phyloP scores from a whole-genome alignment of 2,113 vertebrate species.

The Chloropsis cyanopogon region DNA sequence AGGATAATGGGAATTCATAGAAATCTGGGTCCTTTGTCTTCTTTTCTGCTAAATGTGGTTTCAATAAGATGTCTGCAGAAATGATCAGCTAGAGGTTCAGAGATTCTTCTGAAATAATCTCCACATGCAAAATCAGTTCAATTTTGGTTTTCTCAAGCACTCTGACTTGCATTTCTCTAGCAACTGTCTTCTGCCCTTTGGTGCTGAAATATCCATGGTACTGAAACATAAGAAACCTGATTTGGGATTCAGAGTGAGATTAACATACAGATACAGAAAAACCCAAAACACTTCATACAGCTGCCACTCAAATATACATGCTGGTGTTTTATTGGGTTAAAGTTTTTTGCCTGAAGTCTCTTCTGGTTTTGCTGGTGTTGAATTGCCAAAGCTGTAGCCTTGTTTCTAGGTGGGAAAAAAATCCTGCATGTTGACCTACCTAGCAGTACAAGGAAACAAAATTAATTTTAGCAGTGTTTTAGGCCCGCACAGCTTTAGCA shows the following conservation, averaged over 20 bases:
- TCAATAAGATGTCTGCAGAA: not conserved
- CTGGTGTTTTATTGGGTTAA: not conserved
- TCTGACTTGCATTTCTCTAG: not conserved
- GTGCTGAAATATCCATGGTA: not conserved
- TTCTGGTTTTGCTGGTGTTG: not conserved
- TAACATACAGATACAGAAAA: not conserved
- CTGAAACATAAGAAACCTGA: not conserved
- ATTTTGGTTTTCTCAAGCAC: not conserved
- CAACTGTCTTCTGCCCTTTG: not conserved
- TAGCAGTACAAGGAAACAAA: conserved; percentile 8
- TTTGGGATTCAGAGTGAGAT: not conserved
- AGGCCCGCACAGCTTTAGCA: not conserved
- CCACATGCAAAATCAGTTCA: not conserved
- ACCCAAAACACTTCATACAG: fast-evolving
- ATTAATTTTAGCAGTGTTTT: conserved; percentile 30
- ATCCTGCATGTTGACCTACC: not conserved
- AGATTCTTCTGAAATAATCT: not conserved
- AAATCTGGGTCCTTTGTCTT: not conserved
- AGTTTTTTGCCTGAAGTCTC: not conserved
- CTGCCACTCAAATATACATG: not conserved
- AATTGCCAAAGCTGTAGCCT: not conserved
- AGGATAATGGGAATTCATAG: not conserved
- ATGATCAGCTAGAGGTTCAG: not conserved
- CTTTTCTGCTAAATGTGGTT: not conserved
- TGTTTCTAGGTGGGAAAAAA: not conserved